Evolutionary conservation across 2,797 vertebrate species (phyloP), one percentile per base, ranked within the genome.

Genomic region (Sciurus vulgaris): DNA sequence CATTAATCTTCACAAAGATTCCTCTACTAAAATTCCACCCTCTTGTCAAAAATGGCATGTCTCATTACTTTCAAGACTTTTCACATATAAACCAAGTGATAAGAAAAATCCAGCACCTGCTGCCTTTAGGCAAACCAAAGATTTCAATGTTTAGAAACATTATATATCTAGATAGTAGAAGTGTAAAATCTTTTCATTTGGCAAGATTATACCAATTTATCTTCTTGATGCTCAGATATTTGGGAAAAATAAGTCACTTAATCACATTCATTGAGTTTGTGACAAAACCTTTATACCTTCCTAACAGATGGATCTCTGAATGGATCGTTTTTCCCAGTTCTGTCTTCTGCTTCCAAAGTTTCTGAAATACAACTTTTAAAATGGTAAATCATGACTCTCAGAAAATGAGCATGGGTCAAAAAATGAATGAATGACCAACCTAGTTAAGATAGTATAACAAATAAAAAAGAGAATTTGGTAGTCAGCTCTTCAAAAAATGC

Each of bases 71-170:
- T 82, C 38, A 91, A 94, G 59, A 92, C 59, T 69, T 35, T 20
- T 97, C 63, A 73, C 18, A 22, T 38, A 67, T 51, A 89, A 96
- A 91, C 6, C 8, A 86, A 96, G 63, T 91, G 38, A 73, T 96
- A 83, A 89, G 20, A 93, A 84, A 7, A 56, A 87, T 38, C 65
- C 12, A 59, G 63, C 78, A 96, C 91, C 91, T 96, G 88, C 65
- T 96, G 88, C 88, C 88, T 97, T 86, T 70, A 96, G 78, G 77
- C 74, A 91, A 82, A 85, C 14, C 74, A 67, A 82, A 87, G n/a
- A 65, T 88, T 70, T 81, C 82, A 86, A 35, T 85, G 33, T 90
- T 96, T 96, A 81, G 49, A 83, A 84, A 88, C 51, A 69, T 41
- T 88, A 6, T 33, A 38, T 35, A 47, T 89, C 61, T 89, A 69